These are phyloP conservation scores for Calameuta pallipes DNA, from an alignment of 2,888 invertebrate genomes.

Conservation along the genomic window DNA sequence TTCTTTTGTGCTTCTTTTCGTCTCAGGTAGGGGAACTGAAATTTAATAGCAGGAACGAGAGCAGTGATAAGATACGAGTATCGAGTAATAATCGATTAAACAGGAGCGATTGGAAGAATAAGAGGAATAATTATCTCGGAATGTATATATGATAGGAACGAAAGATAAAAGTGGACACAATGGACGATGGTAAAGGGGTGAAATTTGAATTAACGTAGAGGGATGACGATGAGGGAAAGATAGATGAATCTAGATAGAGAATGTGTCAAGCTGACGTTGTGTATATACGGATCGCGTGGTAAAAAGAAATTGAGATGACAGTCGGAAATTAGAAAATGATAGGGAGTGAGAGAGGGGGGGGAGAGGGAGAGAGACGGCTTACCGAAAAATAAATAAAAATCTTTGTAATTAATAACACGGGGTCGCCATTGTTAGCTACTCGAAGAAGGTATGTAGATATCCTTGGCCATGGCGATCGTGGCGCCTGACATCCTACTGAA, in stretches of 20 bases:
- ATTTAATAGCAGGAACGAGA: constrained; percentile 21
- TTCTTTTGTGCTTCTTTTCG: not conserved
- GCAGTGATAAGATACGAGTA: constrained; percentile 31
- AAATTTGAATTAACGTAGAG: constrained; percentile 5
- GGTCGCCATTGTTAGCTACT: not conserved
- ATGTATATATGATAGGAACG: constrained; percentile 22
- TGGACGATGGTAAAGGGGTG: constrained; percentile 4
- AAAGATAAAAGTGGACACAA: constrained; percentile 17
- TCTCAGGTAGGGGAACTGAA: not conserved
- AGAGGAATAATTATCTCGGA: constrained; percentile 26
- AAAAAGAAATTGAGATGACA: not conserved
- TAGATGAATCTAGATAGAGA: not conserved
- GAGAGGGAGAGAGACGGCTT: not conserved
- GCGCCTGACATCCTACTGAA: not conserved
- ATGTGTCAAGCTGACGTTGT: constrained; percentile 1
- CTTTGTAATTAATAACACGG: not conserved
- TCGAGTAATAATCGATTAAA: constrained; percentile 29
- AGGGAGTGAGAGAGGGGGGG: not conserved
- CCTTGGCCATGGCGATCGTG: not conserved
- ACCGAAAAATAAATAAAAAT: not conserved
- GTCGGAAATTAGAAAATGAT: not conserved
- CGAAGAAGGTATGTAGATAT: not conserved
- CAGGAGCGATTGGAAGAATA: constrained; percentile 20
- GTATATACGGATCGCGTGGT: not conserved
- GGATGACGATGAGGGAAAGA: constrained; percentile 11